A percentile compares a stretch with the other conserved stretches of the same genome.
phyloP scores from a whole-genome alignment of 2,888 invertebrate species.

The Hydriomena furcata region DNA sequence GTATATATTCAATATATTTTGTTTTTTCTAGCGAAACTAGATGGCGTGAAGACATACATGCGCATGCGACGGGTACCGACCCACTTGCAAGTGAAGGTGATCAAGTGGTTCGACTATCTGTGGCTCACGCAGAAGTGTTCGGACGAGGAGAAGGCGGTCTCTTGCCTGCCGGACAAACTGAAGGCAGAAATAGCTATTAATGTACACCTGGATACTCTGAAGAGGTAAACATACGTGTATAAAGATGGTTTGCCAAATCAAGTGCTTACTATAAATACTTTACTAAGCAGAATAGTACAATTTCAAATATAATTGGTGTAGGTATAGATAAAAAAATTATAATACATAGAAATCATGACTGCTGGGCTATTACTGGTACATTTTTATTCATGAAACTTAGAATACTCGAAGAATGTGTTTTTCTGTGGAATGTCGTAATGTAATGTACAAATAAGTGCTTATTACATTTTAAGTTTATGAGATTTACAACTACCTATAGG shows the following conservation, averaged over 20 bases:
- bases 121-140: conserved; percentile 99
- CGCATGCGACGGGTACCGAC: conserved; percentile 97
- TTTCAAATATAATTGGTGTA: too few relatives aligned
- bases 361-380: too few relatives aligned
- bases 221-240: conserved; percentile 80
- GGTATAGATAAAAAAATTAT: not conserved
- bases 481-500: conserved; percentile 10
- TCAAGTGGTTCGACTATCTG: conserved; percentile 99
- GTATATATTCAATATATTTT: not conserved
- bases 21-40: conserved; percentile 94
- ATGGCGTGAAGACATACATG: conserved; percentile 99
- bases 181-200: conserved; percentile 99
- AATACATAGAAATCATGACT: too few relatives aligned
- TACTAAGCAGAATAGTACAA: too few relatives aligned
- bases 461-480: conserved; percentile 2
- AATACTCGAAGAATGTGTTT: too few relatives aligned
- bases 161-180: conserved; percentile 97
- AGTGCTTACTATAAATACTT: too few relatives aligned
- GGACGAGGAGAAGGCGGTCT: conserved; percentile 97
- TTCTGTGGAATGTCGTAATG: too few relatives aligned
- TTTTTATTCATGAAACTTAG: too few relatives aligned
- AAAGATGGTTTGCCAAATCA: too few relatives aligned
- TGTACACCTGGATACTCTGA: conserved; percentile 98
- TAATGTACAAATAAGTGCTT: not conserved
- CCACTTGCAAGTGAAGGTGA: conserved; percentile 97